Evolutionary conservation across 30 jellyfish, hydroid and myxozoan species (phyloP).

Genomic region (Aurelia aurita complex sp. Pacific): DNA sequence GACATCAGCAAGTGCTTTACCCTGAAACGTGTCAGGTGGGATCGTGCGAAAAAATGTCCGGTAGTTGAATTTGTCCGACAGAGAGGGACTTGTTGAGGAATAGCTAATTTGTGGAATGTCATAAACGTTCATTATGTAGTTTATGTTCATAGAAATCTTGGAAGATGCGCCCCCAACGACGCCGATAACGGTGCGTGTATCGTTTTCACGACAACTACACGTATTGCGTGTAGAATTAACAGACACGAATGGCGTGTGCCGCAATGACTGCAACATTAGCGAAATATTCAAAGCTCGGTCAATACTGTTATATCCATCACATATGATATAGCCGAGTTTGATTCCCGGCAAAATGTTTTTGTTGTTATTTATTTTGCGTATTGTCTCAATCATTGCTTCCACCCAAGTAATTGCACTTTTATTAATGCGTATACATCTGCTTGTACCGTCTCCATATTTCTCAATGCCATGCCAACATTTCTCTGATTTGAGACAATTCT

Average conservation of each 20-base stretch:
- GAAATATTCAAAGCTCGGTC: conserved; percentile 54
- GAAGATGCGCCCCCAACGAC: conserved; percentile 95
- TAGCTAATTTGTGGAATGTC: conserved; percentile 85
- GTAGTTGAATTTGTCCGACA: conserved; percentile 64
- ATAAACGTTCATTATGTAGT: conserved; percentile 52
- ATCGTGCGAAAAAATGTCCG: conserved; percentile 89
- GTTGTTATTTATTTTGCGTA: conserved; percentile 45
- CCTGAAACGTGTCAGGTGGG: conserved; percentile 90
- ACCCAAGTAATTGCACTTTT: conserved; percentile 67
- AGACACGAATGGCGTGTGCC: conserved; percentile 11
- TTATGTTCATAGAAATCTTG: conserved; percentile 52
- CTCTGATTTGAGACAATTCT: conserved; percentile 31
- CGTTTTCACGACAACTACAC: conserved; percentile 49
- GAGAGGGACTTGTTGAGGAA: conserved; percentile 83
- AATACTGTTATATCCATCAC: conserved; percentile 61
- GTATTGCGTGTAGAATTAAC: conserved; percentile 3
- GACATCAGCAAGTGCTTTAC: conserved; percentile 76
- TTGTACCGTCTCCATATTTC: conserved; percentile 6
- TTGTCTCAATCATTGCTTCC: conserved; percentile 68
- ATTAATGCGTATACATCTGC: conserved; percentile 49
- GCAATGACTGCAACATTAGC: conserved; percentile 39
- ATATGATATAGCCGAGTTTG: conserved; percentile 55
- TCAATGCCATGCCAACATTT: conserved; percentile 25
- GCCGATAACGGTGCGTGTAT: conserved; percentile 57
- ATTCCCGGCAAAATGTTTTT: conserved; percentile 47